Base-by-base conservation (phyloP, 2,113 vertebrate species). In the Galbula dea region DNA sequence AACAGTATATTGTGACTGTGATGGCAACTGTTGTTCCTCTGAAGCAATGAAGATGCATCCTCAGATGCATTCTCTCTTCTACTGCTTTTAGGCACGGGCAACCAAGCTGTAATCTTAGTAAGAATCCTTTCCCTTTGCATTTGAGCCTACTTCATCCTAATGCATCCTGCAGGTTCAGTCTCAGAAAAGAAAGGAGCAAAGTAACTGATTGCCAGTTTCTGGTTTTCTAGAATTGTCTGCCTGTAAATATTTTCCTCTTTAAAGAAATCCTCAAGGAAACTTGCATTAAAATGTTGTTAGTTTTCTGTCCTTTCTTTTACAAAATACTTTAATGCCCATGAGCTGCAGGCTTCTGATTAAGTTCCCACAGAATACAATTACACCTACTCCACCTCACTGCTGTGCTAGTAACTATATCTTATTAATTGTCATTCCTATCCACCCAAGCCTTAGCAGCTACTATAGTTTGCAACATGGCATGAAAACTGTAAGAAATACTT, bases 321-420 rank as follows among this genome's bases (percentile, higher is more conserved):
- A 82, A 83, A 95, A 95, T 41, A 6, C 51, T 58, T 92, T 81
- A 21, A 29, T 67, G 34, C 16, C 54, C n/a, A 24, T 55, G 61
- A 88, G 39, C 75, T 72, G 74, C 46, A 92, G 39, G 43, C 37
- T 59, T 81, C n/a, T 79, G 88, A 57, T 68, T 27, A 51, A 43
- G 24, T 81, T 95, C 82, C 66, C 82, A 89, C 75, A 87, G 86
- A 90, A 72, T 75, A 67, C 55, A 76, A 91, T 88, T 91, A 78
- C 63, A 41, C 36, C 68, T 90, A 57, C 74, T 94, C 85, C 73
- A 83, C 76, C 88, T 91, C 77, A 30, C n/a, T 88, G 14, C 63
- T 73, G 32, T 48, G 36, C 59, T 82, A 57, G 49, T 74, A 72
- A 54, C 51, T 32, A 1, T 71, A 24, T 48, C 37, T 73, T 51